These are phyloP conservation scores for Elephas maximus DNA, from an alignment of 2,113 vertebrate species.

Conservation along the genomic window DNA sequence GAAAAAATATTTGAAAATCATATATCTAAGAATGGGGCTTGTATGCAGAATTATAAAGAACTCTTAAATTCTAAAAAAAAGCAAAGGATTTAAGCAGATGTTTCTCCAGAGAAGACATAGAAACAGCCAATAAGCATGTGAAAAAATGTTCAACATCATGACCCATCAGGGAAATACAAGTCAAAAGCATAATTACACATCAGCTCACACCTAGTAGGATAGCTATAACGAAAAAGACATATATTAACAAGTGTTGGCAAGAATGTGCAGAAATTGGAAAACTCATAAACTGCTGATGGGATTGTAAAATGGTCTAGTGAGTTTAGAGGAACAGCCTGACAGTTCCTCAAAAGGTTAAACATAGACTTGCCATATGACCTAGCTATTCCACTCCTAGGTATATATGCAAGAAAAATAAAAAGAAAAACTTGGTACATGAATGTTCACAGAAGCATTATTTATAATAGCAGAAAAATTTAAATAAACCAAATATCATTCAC, in stretches of 20 bases:
- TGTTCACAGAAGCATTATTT: neutral
- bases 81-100: neutral
- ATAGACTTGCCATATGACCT: neutral
- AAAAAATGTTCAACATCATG: no score
- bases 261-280: neutral
- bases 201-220: neutral
- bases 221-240: neutral
- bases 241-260: neutral
- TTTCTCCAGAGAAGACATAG: neutral
- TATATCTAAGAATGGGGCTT: neutral
- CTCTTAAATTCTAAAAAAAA: neutral
- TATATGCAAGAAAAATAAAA: neutral
- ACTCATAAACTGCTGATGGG: neutral
- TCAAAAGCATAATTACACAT: neutral
- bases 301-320: neutral
- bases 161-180: neutral
- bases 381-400: neutral
- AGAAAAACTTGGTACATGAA: neutral
- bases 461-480: neutral
- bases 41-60: slow-evolving; percentile 6
- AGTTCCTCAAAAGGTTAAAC: neutral
- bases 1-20: neutral
- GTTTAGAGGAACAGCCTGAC: neutral
- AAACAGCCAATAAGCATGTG: neutral
- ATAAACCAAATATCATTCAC: neutral